Percentiles rank a stretch among this genome's conserved stretches.
These are phyloP conservation scores for Osmerus eperlanus DNA, from an alignment of 2,113 vertebrate genomes.

Conservation along the genomic window DNA sequence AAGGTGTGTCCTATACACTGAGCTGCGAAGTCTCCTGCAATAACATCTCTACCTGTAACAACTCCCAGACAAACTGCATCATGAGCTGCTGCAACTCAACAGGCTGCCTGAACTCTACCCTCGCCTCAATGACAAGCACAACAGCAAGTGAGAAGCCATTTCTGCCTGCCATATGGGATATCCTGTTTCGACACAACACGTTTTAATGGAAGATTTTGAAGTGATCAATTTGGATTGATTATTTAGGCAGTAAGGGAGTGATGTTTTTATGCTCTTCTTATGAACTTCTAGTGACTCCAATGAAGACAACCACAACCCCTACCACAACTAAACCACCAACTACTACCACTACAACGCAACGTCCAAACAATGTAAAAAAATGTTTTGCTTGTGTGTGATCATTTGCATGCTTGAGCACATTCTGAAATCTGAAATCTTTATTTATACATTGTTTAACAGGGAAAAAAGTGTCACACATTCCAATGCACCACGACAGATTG, in stretches of 20 bases:
- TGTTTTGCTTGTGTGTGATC: neutral
- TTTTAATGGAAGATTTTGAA: too few species aligned
- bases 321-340: conserved; percentile 17
- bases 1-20: conserved; percentile 50
- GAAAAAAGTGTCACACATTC: conserved; percentile 71
- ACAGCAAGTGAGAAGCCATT: conserved; percentile 34
- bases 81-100: conserved; percentile 64
- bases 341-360: neutral
- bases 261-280: neutral
- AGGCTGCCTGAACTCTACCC: conserved; percentile 60
- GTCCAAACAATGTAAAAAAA: conserved; percentile 58
- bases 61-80: conserved; percentile 52
- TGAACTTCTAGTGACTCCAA: conserved; percentile 7
- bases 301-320: neutral
- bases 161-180: too few species aligned
- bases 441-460: conserved; percentile 50
- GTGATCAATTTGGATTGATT: too few species aligned
- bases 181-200: too few species aligned
- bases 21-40: conserved; percentile 40
- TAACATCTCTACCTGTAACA: conserved; percentile 42
- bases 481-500: conserved; percentile 53
- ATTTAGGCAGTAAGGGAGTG: neutral
- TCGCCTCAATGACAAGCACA: conserved; percentile 41
- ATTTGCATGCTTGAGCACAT: neutral
- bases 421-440: neutral